Conservation (phyloP, 2,113 vertebrate genomes). For the Psammodynastes pulverulentus region DNA sequence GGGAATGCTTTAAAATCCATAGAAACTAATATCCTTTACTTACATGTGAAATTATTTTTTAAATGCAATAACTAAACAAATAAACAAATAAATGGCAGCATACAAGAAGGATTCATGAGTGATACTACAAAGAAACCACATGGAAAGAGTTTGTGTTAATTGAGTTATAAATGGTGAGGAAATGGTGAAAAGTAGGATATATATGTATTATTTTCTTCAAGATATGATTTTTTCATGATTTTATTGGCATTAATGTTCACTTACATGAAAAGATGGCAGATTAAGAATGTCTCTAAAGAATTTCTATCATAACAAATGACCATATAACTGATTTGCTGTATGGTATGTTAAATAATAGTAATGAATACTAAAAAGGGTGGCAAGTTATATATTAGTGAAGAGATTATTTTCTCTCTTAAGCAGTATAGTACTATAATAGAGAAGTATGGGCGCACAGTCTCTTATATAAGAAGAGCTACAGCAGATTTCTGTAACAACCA, state of each 20-base stretch:
- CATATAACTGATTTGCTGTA: background rate
- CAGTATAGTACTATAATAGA: background rate
- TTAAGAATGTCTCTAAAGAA: background rate
- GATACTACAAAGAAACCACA: background rate
- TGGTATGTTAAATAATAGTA: background rate
- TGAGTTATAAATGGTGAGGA: background rate
- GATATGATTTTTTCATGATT: background rate
- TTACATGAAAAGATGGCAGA: background rate
- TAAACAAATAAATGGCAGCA: background rate
- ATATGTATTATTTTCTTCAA: background rate
- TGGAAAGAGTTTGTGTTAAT: background rate
- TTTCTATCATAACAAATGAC: background rate
- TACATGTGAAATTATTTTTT: background rate
- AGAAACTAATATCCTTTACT: background rate
- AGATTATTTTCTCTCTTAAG: background rate
- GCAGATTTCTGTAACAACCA: background rate
- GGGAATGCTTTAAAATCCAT: background rate
- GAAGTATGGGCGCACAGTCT: background rate
- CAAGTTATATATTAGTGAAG: background rate
- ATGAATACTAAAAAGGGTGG: background rate
- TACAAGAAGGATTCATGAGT: background rate
- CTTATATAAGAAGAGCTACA: background rate
- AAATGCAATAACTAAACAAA: background rate
- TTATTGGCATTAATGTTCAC: background rate
- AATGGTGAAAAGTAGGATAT: background rate